phyloP scores from a whole-genome alignment of 1,140 invertebrate species.

The Aplysia californica region DNA sequence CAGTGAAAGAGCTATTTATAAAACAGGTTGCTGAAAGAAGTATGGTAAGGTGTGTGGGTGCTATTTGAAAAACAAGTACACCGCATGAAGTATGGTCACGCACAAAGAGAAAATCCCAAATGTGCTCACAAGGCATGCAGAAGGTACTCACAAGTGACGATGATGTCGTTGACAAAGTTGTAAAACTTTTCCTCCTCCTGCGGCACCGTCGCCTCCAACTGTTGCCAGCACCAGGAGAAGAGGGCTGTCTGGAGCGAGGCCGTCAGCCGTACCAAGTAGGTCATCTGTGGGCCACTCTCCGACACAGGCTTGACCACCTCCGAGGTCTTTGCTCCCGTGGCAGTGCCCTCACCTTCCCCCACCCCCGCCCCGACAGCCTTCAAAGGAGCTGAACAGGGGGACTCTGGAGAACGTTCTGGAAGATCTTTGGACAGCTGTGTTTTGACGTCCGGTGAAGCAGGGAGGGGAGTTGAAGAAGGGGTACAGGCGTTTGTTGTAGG shows the following conservation, averaged over 20 bases:
- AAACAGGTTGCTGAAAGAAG: not conserved
- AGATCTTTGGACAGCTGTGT: not conserved
- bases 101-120: too few relatives aligned
- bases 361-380: not conserved
- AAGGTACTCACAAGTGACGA: constrained; percentile 44
- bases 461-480: not conserved
- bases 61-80: not conserved
- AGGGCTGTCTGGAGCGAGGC: constrained; percentile 62
- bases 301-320: constrained; percentile 11
- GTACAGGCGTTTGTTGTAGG: not conserved
- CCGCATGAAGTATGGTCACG: not conserved
- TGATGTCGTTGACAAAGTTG: constrained; percentile 38
- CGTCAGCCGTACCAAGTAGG: constrained; percentile 58
- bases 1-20: too few relatives aligned
- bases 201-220: constrained; percentile 37
- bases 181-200: constrained; percentile 37
- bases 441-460: not conserved
- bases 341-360: not conserved
- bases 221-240: constrained; percentile 58
- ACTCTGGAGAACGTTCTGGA: not conserved
- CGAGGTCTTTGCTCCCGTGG: not conserved
- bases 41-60: not conserved
- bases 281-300: constrained; percentile 50
- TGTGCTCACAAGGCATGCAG: not conserved
- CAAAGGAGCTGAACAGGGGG: not conserved